A percentile compares a stretch with the other conserved stretches of the same genome.
Evolutionary conservation across 2,113 vertebrate species (phyloP).

Genomic region (Gulo gulo): DNA sequence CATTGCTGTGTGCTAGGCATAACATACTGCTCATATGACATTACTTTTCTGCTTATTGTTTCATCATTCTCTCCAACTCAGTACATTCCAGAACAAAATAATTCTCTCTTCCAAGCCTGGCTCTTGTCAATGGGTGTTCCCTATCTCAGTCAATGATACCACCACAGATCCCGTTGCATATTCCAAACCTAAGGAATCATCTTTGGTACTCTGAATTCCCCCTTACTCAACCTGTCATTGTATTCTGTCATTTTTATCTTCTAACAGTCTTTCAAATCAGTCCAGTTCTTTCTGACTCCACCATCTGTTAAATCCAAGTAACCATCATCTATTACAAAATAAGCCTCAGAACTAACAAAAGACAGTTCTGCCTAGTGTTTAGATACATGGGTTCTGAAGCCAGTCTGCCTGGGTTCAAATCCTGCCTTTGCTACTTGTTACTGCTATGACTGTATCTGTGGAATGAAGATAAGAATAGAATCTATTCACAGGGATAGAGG

Average conservation of each 20-base stretch:
- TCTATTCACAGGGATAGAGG: not conserved
- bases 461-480: not conserved
- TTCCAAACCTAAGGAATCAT: not conserved
- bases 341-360: not conserved
- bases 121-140: not conserved
- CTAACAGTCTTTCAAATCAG: not conserved
- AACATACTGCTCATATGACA: not conserved
- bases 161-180: not conserved
- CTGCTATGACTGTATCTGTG: not conserved
- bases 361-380: not conserved
- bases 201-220: not conserved
- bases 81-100: not conserved
- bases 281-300: not conserved
- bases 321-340: not conserved
- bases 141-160: not conserved
- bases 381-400: not conserved
- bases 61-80: not conserved
- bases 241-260: not conserved
- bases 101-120: not conserved
- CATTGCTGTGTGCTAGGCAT: not conserved
- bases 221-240: not conserved
- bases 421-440: not conserved
- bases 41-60: not conserved
- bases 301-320: not conserved
- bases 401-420: not conserved